Percentiles rank a stretch among this genome's conserved stretches.
phyloP scores from a whole-genome alignment of 2,888 invertebrate species.

The Caenorhabditis sinica region DNA sequence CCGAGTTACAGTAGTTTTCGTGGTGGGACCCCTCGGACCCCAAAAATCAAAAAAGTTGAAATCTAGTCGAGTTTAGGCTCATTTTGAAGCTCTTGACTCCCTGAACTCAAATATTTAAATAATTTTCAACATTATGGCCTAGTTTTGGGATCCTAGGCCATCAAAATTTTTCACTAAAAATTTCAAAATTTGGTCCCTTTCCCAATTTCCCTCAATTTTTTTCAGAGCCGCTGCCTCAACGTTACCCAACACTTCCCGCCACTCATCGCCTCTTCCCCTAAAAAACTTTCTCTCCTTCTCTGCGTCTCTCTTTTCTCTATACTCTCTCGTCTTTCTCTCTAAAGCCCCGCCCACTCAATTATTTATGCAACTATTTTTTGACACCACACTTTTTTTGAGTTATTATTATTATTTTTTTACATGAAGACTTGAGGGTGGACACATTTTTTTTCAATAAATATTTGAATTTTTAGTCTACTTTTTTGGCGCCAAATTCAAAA shows the following conservation, averaged over 20 bases:
- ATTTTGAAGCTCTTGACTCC: neutral
- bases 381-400: slow-evolving; percentile 32
- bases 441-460: neutral
- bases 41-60: neutral
- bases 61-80: neutral
- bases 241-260: slow-evolving; percentile 73
- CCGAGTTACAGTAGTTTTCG: neutral
- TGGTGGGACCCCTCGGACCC: neutral
- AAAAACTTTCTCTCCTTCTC: slow-evolving; percentile 1
- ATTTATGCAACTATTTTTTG: slow-evolving; percentile 55
- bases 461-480: neutral
- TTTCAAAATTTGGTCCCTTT: neutral
- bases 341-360: slow-evolving; percentile 8
- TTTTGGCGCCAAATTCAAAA: slow-evolving; percentile 8
- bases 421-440: neutral
- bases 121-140: neutral
- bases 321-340: slow-evolving; percentile 14
- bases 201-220: slow-evolving; percentile 11
- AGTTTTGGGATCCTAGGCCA: neutral
- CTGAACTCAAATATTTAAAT: neutral
- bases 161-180: neutral
- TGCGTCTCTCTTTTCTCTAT: slow-evolving; percentile 35
- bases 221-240: slow-evolving; percentile 71
- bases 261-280: slow-evolving; percentile 29
- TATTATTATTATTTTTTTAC: neutral